A percentile compares a stretch with the other conserved stretches of the same genome.
These are phyloP conservation scores for Ictalurus furcatus DNA, from an alignment of 2,113 vertebrate species.

Conservation along the genomic window DNA sequence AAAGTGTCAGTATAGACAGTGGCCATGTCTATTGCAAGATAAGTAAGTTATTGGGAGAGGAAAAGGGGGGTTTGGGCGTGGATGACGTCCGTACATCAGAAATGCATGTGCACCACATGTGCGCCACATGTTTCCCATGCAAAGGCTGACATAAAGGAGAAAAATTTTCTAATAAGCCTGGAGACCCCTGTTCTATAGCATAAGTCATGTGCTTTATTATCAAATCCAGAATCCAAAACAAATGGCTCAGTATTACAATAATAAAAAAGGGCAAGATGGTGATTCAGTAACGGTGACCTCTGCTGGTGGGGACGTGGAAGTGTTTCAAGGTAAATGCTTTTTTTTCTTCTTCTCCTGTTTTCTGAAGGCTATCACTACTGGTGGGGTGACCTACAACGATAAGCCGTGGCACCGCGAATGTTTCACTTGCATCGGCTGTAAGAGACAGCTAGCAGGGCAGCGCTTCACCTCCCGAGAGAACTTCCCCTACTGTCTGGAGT, in stretches of 20 bases:
- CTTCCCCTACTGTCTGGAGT: constrained; percentile 91
- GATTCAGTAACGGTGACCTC: not conserved
- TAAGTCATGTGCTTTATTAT: not conserved
- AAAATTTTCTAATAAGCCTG: too few relatives aligned
- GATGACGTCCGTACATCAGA: not conserved
- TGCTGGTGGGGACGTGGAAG: not conserved
- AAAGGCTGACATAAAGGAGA: not conserved
- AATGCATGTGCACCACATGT: not conserved
- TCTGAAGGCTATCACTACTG: constrained; percentile 87
- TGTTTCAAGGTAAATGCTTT: not conserved
- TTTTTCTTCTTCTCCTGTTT: not conserved
- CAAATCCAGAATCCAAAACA: not conserved
- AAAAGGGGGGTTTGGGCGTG: not conserved
- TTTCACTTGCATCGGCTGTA: constrained; percentile 92
- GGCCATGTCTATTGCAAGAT: not conserved
- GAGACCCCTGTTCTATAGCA: not conserved
- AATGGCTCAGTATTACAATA: not conserved
- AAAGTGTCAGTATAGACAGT: not conserved
- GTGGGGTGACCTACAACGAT: constrained; percentile 93
- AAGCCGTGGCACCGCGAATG: constrained; percentile 97
- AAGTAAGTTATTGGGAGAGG: not conserved
- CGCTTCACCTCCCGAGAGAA: constrained; percentile 94
- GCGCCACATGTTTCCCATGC: too few relatives aligned
- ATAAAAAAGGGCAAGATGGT: not conserved
- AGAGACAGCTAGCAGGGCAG: constrained; percentile 89